phyloP scores from a whole-genome alignment of 2,797 vertebrate species.

The Eptatretus atami region DNA sequence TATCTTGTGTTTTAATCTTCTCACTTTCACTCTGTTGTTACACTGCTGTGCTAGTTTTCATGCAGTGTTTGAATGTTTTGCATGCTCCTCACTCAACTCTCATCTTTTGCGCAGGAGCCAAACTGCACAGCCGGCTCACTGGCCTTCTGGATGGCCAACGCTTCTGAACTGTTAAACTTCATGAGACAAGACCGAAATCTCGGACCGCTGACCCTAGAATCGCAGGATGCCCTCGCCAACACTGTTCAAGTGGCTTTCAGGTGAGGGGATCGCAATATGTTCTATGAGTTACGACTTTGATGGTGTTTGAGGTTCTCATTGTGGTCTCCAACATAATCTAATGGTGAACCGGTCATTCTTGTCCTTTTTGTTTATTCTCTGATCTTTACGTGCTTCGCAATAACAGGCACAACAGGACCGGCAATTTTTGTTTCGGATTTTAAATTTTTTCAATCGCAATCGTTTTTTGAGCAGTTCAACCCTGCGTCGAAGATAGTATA shows the following conservation, averaged over 20 bases:
- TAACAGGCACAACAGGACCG: neutral
- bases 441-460: neutral
- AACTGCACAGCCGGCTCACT: constrained; percentile 92
- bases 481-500: too few species aligned
- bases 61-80: too few species aligned
- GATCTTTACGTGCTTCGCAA: neutral
- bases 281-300: too few species aligned
- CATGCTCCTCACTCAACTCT: too few species aligned
- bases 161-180: constrained; percentile 86
- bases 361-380: neutral
- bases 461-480: neutral
- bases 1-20: too few species aligned
- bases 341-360: neutral
- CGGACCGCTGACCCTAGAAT: constrained; percentile 57
- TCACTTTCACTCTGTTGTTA: too few species aligned
- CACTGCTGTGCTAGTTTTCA: too few species aligned
- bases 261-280: constrained; percentile 20
- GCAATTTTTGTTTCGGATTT: neutral
- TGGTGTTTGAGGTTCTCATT: too few species aligned
- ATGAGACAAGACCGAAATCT: constrained; percentile 83
- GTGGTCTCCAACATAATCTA: too few species aligned
- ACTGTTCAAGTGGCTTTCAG: constrained; percentile 96
- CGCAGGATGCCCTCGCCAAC: constrained; percentile 75
- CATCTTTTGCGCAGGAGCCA: constrained; percentile 38
- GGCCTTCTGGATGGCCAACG: constrained; percentile 99